A percentile compares a stretch with the other conserved stretches of the same genome.
phyloP scores from a whole-genome alignment of 2,113 vertebrate species.

The Hippoglossus stenolepis region DNA sequence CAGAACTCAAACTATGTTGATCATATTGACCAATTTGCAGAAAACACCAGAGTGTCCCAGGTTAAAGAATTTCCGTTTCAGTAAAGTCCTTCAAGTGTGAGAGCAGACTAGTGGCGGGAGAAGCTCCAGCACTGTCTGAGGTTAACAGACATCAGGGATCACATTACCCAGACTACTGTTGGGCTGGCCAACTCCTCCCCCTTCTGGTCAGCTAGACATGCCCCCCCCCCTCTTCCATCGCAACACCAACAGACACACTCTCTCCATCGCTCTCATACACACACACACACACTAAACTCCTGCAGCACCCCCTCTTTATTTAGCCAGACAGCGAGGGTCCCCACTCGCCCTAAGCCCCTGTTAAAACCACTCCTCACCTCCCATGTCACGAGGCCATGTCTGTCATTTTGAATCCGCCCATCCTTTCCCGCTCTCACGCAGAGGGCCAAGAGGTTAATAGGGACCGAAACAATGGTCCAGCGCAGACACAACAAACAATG shows the following conservation, averaged over 20 bases:
- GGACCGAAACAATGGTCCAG: conserved; percentile 83
- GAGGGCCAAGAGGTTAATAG: conserved; percentile 87
- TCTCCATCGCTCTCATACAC: not conserved
- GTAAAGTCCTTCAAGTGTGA: not conserved
- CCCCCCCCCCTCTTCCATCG: conserved; percentile 31
- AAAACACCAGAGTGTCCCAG: no score
- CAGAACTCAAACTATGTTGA: no score
- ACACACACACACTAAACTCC: conserved; percentile 27
- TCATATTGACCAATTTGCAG: no score
- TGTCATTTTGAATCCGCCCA: conserved; percentile 80
- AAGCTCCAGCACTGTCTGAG: conserved; percentile 10
- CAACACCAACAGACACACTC: conserved; percentile 41
- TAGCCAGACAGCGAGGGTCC: conserved; percentile 67
- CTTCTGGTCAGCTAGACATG: conserved; percentile 61
- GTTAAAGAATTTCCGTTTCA: not conserved
- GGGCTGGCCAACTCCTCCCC: conserved; percentile 62
- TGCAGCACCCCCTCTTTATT: conserved; percentile 36
- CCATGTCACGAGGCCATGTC: conserved; percentile 84
- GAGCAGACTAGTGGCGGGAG: not conserved
- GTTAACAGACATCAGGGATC: conserved; percentile 24
- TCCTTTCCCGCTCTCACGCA: conserved; percentile 75
- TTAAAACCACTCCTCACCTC: conserved; percentile 78
- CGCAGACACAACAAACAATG: conserved; percentile 84
- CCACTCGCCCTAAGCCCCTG: conserved; percentile 71
- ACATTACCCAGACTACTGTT: conserved; percentile 24